Evolutionary conservation across 1,140 invertebrate genomes (phyloP).

Genomic region (Oedothorax gibbosus): DNA sequence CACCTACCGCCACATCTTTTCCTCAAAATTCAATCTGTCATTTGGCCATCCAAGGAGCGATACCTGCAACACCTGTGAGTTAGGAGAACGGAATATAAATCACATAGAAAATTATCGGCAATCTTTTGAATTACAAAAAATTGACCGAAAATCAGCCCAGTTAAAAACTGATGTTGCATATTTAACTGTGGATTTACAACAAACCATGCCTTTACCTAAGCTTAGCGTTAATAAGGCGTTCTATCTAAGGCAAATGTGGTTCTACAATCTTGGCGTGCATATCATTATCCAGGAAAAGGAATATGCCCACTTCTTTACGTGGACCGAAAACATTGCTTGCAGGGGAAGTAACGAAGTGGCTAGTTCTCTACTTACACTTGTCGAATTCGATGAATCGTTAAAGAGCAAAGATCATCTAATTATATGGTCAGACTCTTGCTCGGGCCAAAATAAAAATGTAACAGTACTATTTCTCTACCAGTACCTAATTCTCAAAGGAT

Average conservation of each 20-base stretch:
- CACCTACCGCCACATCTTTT: background rate
- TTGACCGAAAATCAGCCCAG: background rate
- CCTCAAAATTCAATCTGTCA: background rate
- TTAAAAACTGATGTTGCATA: background rate
- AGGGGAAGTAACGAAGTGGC: background rate
- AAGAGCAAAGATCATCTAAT: background rate
- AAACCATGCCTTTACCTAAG: background rate
- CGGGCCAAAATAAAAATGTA: no score
- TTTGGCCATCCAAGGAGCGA: conserved; percentile 1
- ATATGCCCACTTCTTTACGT: background rate
- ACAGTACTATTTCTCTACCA: no score
- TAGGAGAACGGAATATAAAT: background rate
- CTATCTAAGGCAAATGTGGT: background rate
- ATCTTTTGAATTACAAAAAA: background rate
- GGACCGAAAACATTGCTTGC: background rate
- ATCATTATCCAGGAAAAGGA: background rate
- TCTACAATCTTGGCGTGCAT: background rate
- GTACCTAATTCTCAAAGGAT: no score
- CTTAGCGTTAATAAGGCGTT: background rate
- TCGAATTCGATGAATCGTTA: background rate
- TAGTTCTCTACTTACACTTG: background rate
- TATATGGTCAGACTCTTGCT: background rate
- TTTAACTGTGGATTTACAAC: background rate
- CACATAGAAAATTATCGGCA: background rate
- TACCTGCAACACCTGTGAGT: background rate